These are phyloP conservation scores for Batillaria attramentaria DNA, from an alignment of 1,140 invertebrate genomes.

Conservation along the genomic window DNA sequence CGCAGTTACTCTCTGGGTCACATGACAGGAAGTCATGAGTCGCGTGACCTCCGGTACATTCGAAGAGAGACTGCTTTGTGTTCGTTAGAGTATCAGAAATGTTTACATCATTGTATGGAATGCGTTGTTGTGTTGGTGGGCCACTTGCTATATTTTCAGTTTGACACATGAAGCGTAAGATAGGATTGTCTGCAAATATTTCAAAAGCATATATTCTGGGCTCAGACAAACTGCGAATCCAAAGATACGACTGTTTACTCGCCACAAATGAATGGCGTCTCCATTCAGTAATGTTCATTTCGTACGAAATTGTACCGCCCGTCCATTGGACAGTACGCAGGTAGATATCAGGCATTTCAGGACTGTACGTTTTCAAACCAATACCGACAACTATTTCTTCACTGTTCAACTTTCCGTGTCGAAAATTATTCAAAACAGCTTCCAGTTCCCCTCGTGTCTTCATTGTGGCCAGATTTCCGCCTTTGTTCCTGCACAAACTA, in stretches of 20 bases:
- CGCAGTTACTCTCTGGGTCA: neutral
- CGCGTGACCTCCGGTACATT: neutral
- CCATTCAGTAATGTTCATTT: too few species aligned
- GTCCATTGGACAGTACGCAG: neutral
- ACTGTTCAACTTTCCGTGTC: neutral
- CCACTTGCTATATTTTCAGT: neutral
- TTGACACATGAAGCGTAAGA: neutral
- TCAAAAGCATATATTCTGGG: neutral
- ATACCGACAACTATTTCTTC: neutral
- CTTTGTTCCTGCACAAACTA: neutral
- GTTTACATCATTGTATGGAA: neutral
- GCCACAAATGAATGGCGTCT: too few species aligned
- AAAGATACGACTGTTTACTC: neutral
- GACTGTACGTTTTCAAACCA: neutral
- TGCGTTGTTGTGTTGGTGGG: neutral
- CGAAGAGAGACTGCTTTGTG: neutral
- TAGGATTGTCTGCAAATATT: neutral
- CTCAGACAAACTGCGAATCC: neutral
- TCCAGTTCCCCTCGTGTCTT: neutral
- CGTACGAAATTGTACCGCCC: neutral
- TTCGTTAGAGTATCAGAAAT: neutral
- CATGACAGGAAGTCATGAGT: neutral
- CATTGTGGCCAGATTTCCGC: neutral
- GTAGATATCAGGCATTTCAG: neutral
- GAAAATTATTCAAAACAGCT: neutral